These are phyloP conservation scores for Perognathus longimembris DNA, from an alignment of 2,113 vertebrate species.

Conservation along the genomic window DNA sequence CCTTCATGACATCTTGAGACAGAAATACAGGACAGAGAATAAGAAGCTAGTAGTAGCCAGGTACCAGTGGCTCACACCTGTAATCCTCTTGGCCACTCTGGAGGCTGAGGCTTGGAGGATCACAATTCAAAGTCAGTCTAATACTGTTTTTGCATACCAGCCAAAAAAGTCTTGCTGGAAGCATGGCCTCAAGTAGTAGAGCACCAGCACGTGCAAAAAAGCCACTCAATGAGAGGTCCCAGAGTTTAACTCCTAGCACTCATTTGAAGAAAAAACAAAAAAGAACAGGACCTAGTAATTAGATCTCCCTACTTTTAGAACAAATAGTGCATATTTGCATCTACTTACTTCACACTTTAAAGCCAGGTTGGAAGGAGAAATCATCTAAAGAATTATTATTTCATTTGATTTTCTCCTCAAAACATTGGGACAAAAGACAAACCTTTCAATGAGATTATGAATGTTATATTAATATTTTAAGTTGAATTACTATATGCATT, in stretches of 20 bases:
- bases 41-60: neutral
- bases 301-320: neutral
- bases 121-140: no score
- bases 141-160: no score
- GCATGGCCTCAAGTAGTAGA: no score
- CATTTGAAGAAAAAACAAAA: no score
- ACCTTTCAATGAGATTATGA: neutral
- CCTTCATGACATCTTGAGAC: neutral
- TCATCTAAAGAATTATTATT: neutral
- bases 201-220: no score
- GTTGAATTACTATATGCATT: neutral
- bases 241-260: no score
- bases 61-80: no score
- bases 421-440: conserved; percentile 4
- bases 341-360: neutral
- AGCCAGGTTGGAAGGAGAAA: neutral
- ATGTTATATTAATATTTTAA: conserved; percentile 27
- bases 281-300: neutral
- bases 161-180: no score
- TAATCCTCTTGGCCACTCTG: no score
- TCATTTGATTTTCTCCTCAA: conserved; percentile 46
- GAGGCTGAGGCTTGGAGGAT: no score
- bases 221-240: no score
- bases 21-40: neutral
- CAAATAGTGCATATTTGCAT: neutral